Base-by-base conservation (phyloP, 2,797 vertebrate genomes). In the Poeciliopsis presidionis region DNA sequence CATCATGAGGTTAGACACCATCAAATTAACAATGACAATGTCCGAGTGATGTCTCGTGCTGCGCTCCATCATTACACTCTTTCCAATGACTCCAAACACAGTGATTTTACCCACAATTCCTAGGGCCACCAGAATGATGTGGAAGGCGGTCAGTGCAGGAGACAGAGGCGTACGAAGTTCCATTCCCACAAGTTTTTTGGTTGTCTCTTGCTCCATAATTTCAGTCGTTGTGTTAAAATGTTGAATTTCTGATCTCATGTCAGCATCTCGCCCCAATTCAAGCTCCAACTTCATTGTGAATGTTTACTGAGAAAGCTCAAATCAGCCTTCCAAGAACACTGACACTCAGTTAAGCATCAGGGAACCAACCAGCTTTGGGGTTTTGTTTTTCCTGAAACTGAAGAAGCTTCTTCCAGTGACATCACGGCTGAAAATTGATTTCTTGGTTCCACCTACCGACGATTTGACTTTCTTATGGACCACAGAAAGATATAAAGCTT, bases 21-120 rank as follows among this genome's bases (percentile, higher is more conserved):
- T 94, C 93, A 97, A 94, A 93, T 97, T 96, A 13, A 95, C 85
- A 39, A 97, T 93, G 57, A 96, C 95, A 80, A 96, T 91, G 75
- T 97, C 95, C 0, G 96, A 95, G 85, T 90, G 93, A 0, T 90
- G 92, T 46, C 92, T 90, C 0, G 84, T 83, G 1, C 84, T 65
- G 0, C 74, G 77, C 3, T 91, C 91, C 25, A 46, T 77, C 1
- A 95, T 20, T 7, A 96, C 84, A 13, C 87, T 88, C 53, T 92
- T 90, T 0, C 95, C 93, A 22, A 96, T 94, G 33, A 96, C 95
- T 1, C 51, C 73, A 4, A 96, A 80, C 67, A 97, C 95, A 0
- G 81, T 78, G 72, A 74, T 51, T 33, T 97, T 96, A 20, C 96
- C 96, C 72, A 95, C 0, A 70, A 96, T 90, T 30, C 95, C 96